Evolutionary conservation across 2,888 invertebrate species (phyloP).

Genomic region (Polyploca ridens): DNA sequence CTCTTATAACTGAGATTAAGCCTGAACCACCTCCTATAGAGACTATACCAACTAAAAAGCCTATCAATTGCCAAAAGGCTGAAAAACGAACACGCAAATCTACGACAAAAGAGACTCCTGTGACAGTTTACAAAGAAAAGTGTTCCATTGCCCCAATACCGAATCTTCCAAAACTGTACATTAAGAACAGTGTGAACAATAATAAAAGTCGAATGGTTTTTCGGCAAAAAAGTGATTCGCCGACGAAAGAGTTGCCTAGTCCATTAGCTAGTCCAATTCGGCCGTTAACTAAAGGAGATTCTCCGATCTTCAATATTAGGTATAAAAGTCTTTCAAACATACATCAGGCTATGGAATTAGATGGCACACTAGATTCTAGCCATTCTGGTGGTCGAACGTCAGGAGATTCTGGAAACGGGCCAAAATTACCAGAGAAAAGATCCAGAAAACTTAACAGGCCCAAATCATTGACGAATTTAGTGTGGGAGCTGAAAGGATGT

Average conservation of each 20-base stretch:
- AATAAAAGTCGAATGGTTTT: conserved; percentile 87
- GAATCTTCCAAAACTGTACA: conserved; percentile 90
- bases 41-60: conserved; percentile 94
- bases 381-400: conserved; percentile 95
- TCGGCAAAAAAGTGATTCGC: conserved; percentile 89
- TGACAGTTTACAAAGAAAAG: conserved; percentile 84
- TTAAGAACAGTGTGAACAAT: conserved; percentile 89
- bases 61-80: conserved; percentile 81
- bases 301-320: conserved; percentile 91
- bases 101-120: conserved; percentile 83
- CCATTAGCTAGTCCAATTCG: conserved; percentile 81
- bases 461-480: conserved; percentile 93
- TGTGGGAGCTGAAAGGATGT: conserved; percentile 89
- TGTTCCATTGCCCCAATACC: conserved; percentile 80
- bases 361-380: conserved; percentile 95
- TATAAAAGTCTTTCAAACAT: conserved; percentile 89
- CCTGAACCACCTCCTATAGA: conserved; percentile 97
- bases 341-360: conserved; percentile 89
- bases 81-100: conserved; percentile 91
- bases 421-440: conserved; percentile 92
- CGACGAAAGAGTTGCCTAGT: conserved; percentile 89
- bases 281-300: conserved; percentile 87
- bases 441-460: conserved; percentile 92
- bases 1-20: conserved; percentile 85
- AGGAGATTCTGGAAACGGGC: conserved; percentile 91